Evolutionary conservation across 1,140 invertebrate species (phyloP), one percentile per base, ranked within the genome.

Genomic region (Bombus difficillimus): DNA sequence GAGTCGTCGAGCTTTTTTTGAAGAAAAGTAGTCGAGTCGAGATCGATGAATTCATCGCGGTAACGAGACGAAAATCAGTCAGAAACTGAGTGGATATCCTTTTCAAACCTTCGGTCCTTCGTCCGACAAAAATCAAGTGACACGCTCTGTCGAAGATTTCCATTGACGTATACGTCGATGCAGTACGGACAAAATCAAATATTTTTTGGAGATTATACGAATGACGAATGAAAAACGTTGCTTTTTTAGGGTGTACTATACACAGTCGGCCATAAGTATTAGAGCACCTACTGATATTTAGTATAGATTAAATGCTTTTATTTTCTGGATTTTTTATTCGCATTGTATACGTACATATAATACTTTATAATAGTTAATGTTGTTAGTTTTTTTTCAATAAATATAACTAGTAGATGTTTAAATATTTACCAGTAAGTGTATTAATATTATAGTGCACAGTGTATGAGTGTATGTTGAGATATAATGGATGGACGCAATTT

Each of bases 11-110:
- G 34, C 12, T 18, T 25, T 5, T 25, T 39, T 28, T 39, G 34
- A 39, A 69, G 34, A 22, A 37, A 39, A 39, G 34, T 37, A 39
- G 32, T 22, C 15, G 37, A 71, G 37, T 12, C 68, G 3, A 10
- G 68, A 39, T 39, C 32, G 32, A 53, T 68, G 66, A 34, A 71
- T 71, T 28, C 25, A 18, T 39, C 37, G 37, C 18, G 22, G 10
- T 71, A 71, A 71, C 68, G 68, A 39, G 37, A 39, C 34, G 68
- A 71, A 71, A 71, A 71, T 71, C 68, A 28, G 22, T 39, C 37
- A 25, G 25, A 39, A 28, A 71, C 25, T 12, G 12, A 10, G 9
- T 25, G 37, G 1, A 71, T 71, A 39, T 28, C 25, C 22, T 28
- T 39, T 37, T 12, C 10, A 39, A 6, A 69, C 0, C 25, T 25